phyloP scores from a whole-genome alignment of 2,797 vertebrate genomes.

The Hydrophis major region DNA sequence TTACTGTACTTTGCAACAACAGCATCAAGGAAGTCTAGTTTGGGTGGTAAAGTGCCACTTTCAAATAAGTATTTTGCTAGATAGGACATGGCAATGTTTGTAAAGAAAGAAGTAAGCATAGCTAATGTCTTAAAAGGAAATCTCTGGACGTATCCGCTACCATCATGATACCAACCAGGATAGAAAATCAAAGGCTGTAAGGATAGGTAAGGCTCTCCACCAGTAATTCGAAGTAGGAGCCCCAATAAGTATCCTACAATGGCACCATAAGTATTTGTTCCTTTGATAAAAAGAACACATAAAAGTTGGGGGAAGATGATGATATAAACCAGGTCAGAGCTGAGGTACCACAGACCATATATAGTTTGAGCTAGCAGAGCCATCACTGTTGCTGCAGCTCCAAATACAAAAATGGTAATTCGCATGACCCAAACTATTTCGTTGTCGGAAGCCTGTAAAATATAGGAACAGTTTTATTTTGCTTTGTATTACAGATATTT shows the following conservation, averaged over 20 bases:
- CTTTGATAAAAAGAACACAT: slow-evolving; percentile 91
- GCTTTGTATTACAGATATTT: background rate
- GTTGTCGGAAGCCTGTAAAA: slow-evolving; percentile 87
- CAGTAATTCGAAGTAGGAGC: slow-evolving; percentile 87
- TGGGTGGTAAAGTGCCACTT: slow-evolving; percentile 89
- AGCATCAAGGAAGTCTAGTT: slow-evolving; percentile 91
- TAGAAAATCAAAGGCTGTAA: slow-evolving; percentile 93
- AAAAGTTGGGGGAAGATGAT: slow-evolving; percentile 97
- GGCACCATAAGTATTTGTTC: slow-evolving; percentile 95
- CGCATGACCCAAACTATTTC: slow-evolving; percentile 98
- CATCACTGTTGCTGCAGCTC: slow-evolving; percentile 91
- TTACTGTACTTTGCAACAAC: slow-evolving; percentile 91
- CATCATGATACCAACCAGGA: slow-evolving; percentile 83
- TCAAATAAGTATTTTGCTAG: slow-evolving; percentile 95
- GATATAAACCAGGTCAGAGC: slow-evolving; percentile 96
- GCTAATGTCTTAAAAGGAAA: slow-evolving; percentile 94
- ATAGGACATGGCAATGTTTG: slow-evolving; percentile 86
- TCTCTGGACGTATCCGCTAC: slow-evolving; percentile 80
- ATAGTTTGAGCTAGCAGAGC: slow-evolving; percentile 90
- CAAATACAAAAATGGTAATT: slow-evolving; percentile 91
- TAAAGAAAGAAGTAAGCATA: slow-evolving; percentile 89
- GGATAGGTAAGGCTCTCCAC: slow-evolving; percentile 90
- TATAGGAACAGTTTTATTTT: background rate
- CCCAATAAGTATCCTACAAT: slow-evolving; percentile 90
- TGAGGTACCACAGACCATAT: slow-evolving; percentile 97